phyloP scores from a whole-genome alignment of 2,797 vertebrate species.

The Eospalax fontanierii region DNA sequence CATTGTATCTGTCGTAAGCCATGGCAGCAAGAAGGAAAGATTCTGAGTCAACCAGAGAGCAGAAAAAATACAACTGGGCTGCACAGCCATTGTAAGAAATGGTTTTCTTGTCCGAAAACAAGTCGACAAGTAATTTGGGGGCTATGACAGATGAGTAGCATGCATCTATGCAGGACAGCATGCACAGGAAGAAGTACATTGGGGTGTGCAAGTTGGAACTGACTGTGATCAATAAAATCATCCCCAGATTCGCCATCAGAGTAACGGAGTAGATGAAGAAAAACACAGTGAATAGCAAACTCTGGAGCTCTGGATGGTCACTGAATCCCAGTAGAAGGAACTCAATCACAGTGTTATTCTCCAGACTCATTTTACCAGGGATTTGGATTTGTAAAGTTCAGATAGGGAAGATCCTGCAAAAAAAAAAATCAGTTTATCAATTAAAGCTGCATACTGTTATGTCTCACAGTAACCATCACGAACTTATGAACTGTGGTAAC shows the following conservation, averaged over 20 bases:
- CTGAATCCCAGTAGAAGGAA: conserved; percentile 77
- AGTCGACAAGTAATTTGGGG: conserved; percentile 74
- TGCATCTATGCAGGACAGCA: conserved; percentile 72
- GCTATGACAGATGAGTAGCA: conserved; percentile 78
- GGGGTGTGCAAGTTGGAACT: conserved; percentile 57
- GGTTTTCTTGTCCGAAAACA: conserved; percentile 65
- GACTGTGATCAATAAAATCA: conserved; percentile 70
- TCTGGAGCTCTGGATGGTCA: conserved; percentile 63
- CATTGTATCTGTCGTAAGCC: conserved; percentile 81
- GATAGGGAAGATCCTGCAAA: background rate
- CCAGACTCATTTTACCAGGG: background rate
- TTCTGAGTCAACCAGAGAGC: conserved; percentile 77
- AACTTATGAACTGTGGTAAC: background rate
- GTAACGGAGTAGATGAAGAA: conserved; percentile 71
- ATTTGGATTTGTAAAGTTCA: background rate
- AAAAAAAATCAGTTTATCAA: background rate
- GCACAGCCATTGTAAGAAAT: conserved; percentile 76
- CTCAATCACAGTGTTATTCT: conserved; percentile 30
- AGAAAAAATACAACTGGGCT: conserved; percentile 84
- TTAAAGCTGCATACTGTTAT: background rate
- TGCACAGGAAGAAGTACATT: conserved; percentile 81
- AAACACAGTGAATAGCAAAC: conserved; percentile 60
- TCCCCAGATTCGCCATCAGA: conserved; percentile 71
- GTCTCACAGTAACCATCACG: background rate
- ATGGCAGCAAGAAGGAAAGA: conserved; percentile 85